Base-by-base conservation (phyloP, 2,797 vertebrate genomes). In the Molossus molossus region DNA sequence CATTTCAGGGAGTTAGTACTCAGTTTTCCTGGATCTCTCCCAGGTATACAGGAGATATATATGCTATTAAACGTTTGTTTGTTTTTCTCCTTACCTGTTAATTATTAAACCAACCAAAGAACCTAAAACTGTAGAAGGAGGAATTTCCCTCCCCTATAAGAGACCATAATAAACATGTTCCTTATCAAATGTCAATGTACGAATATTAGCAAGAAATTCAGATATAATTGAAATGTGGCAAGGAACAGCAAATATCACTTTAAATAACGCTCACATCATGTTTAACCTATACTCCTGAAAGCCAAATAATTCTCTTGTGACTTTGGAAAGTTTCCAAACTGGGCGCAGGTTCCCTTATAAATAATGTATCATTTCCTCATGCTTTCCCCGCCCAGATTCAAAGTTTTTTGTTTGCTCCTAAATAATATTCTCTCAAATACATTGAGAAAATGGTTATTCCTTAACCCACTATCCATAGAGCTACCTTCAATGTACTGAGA, bases 121-220 rank as follows among this genome's bases (percentile, higher is more conserved):
- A 48, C 58, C 17, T 48, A n/a, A 5, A 45, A 83, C 18, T 18
- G 11, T 23, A 65, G 45, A 33, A 67, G 62, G 20, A 83, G 67
- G 58, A 67, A n/a, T 33, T 83, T 50, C n/a, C 60, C 6, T 62
- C 21, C 62, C 62, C 81, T 53, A 13, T 3, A 84, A 33, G 40
- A 85, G n/a, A 21, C 75, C 86, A 88, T 80, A 20, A 72, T 85
- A 82, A 94, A 85, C 18, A 72, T 85, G 87, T 92, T 92, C 37
- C 53, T 83, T 93, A 94, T 85, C 40, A 89, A 92, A 93, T 82
- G 15, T 14, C 60, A 88, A 90, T 20, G 12, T 25, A 57, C 53
- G 77, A 77, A 69, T 50, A 77, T 83, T 88, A 87, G 29, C 60
- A 90, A 93, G 33, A 85, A 82, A 95, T 83, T 70, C 40, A 91